phyloP scores from a whole-genome alignment of 2,797 vertebrate genomes.

The Lacerta viridis region DNA sequence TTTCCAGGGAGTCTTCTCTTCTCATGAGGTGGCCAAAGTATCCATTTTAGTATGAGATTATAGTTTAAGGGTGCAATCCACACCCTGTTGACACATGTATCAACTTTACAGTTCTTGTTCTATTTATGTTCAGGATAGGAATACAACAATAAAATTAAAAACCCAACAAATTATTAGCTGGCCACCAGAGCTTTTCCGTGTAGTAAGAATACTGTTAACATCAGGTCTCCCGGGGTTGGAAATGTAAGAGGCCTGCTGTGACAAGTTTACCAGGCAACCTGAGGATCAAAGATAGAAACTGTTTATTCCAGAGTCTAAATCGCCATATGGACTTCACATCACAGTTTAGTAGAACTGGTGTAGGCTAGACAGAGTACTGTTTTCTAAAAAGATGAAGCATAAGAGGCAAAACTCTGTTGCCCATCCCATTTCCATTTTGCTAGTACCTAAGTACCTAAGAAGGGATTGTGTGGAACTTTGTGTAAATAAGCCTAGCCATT shows the following conservation, averaged over 20 bases:
- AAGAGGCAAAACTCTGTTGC: not conserved
- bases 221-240: no score
- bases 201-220: no score
- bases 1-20: no score
- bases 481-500: slow-evolving; percentile 19
- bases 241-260: no score
- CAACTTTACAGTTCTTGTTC: not conserved
- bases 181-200: no score
- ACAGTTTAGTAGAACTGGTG: not conserved
- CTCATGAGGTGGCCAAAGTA: not conserved
- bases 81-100: not conserved
- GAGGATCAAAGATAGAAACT: no score
- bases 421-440: not conserved
- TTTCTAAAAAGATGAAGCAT: not conserved
- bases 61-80: slow-evolving; percentile 11
- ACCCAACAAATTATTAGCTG: no score
- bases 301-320: no score
- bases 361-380: not conserved
- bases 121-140: no score
- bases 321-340: not conserved
- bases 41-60: not conserved
- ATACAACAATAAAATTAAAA: no score
- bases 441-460: slow-evolving; percentile 20
- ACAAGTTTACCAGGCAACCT: no score
- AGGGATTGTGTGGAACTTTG: slow-evolving; percentile 26